These are phyloP conservation scores for fruit fly (Drosophila melanogaster) DNA, from an alignment of 1,140 invertebrate species.

Conservation along the genomic window Release_6_plus_ISO1_MT NC_004354.4:2783001-2783500, in stretches of 20 bases:
- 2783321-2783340: slow-evolving; percentile 59
- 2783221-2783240: slow-evolving; percentile 45
- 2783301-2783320: slow-evolving; percentile 48
- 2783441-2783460: no score
- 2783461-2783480: no score
- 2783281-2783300: slow-evolving; percentile 22
- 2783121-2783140: slow-evolving; percentile 40
- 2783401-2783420: slow-evolving; percentile 70
- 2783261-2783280: slow-evolving; percentile 41
- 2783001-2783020: slow-evolving; percentile 50
- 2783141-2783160: slow-evolving; percentile 17
- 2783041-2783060: slow-evolving; percentile 46
- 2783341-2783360: slow-evolving; percentile 14
- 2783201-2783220: slow-evolving; percentile 32
- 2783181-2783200: neutral
- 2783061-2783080: slow-evolving; percentile 30
- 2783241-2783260: slow-evolving; percentile 27
- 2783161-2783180: slow-evolving; percentile 10
- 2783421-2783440: slow-evolving; percentile 51
- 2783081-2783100: slow-evolving; percentile 23
- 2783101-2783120: slow-evolving; percentile 36
- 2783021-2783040: slow-evolving; percentile 51
- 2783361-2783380: slow-evolving; percentile 10
- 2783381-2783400: slow-evolving; percentile 31
- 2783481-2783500: neutral